Conservation (phyloP, 2,113 vertebrate species). For the Cryptomyrus ogoouensis region DNA sequence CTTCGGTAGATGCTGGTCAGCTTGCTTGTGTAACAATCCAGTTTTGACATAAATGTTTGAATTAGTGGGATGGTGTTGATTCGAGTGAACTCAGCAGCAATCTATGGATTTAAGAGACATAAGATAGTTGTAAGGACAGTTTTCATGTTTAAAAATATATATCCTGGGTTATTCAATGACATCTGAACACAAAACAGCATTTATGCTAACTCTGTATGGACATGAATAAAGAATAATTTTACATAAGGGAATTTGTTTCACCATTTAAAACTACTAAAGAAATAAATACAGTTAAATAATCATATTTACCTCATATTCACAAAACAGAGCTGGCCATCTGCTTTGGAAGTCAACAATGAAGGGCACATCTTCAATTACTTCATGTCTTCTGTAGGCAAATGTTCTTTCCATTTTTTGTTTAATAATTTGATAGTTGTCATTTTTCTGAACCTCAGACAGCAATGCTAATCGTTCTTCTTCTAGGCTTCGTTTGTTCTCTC, state of each 20-base stretch:
- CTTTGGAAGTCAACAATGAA: not conserved
- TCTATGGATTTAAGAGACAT: not conserved
- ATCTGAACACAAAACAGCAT: not conserved
- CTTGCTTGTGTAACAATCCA: not conserved
- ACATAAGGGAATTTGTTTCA: not conserved
- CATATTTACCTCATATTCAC: not conserved
- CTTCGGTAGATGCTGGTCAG: not conserved
- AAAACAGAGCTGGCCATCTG: not conserved
- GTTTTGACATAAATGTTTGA: not conserved
- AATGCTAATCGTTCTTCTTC: not conserved
- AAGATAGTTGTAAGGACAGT: not conserved
- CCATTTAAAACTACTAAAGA: not conserved
- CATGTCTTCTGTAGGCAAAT: constrained; percentile 7
- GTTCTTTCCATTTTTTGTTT: constrained; percentile 15
- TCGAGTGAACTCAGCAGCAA: not conserved
- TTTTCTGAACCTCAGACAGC: constrained; percentile 11
- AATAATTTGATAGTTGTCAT: constrained; percentile 4
- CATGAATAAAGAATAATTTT: not conserved
- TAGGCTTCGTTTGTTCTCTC: constrained; percentile 7
- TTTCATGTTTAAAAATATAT: not conserved
- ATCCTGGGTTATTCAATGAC: not conserved
- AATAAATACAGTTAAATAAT: not conserved
- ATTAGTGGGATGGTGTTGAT: not conserved
- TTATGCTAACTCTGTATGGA: not conserved
- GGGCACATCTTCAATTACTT: constrained; percentile 18